Evolutionary conservation across 2,113 vertebrate species (phyloP), one percentile per base, ranked within the genome.

Genomic region (Nannobrachium achirus): DNA sequence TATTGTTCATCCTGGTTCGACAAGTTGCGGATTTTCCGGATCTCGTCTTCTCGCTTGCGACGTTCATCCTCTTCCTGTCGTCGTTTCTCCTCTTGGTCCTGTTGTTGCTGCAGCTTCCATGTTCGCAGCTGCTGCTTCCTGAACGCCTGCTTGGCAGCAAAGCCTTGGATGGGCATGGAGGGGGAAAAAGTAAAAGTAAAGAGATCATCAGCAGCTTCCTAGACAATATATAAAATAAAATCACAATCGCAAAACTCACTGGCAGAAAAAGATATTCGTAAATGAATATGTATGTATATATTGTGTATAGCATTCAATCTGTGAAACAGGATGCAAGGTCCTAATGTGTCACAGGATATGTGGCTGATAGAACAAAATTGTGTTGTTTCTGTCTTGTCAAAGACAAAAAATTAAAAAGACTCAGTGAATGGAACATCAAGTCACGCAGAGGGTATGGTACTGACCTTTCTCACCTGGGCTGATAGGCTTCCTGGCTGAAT

Each of bases 1-100:
- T 99, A 99, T 67, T 99, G 98, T 70, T 99, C 98, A 65, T 99
- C 98, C 85, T 98, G 97, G 88, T 99, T 99, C 78, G 97, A 98
- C 11, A 99, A 94, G 67, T 99, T 96, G 0, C 97, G 89, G 80
- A 99, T 99, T 74, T 94, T 93, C 15, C 97, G 92, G 69, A 99
- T 99, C 86, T 99, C 98, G 3, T 99, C 98, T 84, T 98, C 97
- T 20, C 97, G 91, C 76, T 96, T 97, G 66, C 95, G 92, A 10
- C 97, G 92, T 58, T 98, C 96, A 62, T 99, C 95, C 38, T 96
- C 94, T 55, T 96, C 95, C 60, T 87, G 85, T 39, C 93, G 92
- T 10, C 93, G 92, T 38, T 85, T 90, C 53, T 94, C 94, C 68
- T 96, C 96, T 80, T 93, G 94, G 13, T 96, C 94, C 48, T 94